These are phyloP conservation scores for Penaeus monodon DNA, from an alignment of 2,888 invertebrate genomes.

Conservation along the genomic window DNA sequence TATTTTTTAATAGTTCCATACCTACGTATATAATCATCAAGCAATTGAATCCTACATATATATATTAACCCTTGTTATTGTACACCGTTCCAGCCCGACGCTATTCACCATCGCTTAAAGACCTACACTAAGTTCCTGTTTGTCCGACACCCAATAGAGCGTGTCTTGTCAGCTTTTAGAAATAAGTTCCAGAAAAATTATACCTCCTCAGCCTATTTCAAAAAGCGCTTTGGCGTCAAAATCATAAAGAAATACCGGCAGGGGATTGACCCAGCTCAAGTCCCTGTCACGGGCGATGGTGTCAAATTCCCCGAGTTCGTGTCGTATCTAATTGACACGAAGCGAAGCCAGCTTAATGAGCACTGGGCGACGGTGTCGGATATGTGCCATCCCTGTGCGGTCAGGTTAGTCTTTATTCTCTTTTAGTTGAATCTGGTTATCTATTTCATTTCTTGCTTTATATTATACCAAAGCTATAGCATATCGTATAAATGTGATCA, in stretches of 20 bases:
- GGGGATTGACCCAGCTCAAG: slow-evolving; percentile 69
- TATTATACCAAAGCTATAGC: no score
- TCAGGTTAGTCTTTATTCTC: slow-evolving; percentile 76
- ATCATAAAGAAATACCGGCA: slow-evolving; percentile 79
- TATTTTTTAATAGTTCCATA: no score
- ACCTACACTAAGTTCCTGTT: slow-evolving; percentile 88
- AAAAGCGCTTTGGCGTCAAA: slow-evolving; percentile 75
- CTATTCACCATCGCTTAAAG: slow-evolving; percentile 87
- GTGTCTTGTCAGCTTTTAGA: slow-evolving; percentile 88
- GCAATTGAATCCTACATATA: background rate
- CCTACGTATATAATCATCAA: no score
- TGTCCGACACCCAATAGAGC: slow-evolving; percentile 90
- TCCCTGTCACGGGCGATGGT: slow-evolving; percentile 80
- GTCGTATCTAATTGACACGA: slow-evolving; percentile 78
- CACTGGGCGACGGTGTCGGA: slow-evolving; percentile 89
- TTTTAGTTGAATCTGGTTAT: background rate
- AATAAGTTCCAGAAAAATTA: slow-evolving; percentile 80
- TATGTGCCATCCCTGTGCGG: slow-evolving; percentile 87
- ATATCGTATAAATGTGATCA: no score
- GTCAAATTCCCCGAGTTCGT: slow-evolving; percentile 90
- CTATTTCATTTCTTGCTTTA: background rate
- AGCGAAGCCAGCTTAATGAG: slow-evolving; percentile 78
- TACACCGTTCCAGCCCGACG: slow-evolving; percentile 85
- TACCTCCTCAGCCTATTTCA: slow-evolving; percentile 68
- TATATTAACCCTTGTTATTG: slow-evolving; percentile 75